Conservation (phyloP, 2,797 vertebrate genomes). For the Caiman crocodilus region DNA sequence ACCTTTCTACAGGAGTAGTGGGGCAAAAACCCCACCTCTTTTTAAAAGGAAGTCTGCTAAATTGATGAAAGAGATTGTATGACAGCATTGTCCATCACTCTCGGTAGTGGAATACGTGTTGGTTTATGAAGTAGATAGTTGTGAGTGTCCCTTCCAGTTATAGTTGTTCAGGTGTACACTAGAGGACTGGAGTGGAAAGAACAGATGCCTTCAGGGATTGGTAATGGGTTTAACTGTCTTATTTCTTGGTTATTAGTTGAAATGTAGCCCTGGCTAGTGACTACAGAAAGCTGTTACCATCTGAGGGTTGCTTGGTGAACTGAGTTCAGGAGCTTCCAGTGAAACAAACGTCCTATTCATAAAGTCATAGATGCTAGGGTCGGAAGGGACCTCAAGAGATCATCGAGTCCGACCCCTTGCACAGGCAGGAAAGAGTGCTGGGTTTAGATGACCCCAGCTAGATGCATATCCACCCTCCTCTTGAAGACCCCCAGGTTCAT, state of each 20-base stretch:
- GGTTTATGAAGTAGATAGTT: neutral
- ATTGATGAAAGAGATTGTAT: too few species aligned
- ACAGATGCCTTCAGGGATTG: rapidly evolving
- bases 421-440: too few species aligned
- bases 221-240: neutral
- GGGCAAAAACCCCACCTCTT: too few species aligned
- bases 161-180: neutral
- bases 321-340: too few species aligned
- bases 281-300: neutral
- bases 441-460: too few species aligned
- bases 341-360: neutral
- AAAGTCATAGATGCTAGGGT: too few species aligned
- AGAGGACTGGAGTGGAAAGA: neutral
- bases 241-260: rapidly evolving
- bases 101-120: conserved; percentile 28
- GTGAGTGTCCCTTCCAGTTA: conserved; percentile 2
- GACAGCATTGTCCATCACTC: neutral
- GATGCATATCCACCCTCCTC: too few species aligned
- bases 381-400: too few species aligned
- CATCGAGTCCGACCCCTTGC: too few species aligned
- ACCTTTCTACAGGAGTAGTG: too few species aligned
- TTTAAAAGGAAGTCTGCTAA: too few species aligned
- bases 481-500: too few species aligned
- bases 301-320: neutral
- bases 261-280: neutral